Evolutionary conservation across 2,113 vertebrate genomes (phyloP).

Genomic region (Sapayoa aenigma): DNA sequence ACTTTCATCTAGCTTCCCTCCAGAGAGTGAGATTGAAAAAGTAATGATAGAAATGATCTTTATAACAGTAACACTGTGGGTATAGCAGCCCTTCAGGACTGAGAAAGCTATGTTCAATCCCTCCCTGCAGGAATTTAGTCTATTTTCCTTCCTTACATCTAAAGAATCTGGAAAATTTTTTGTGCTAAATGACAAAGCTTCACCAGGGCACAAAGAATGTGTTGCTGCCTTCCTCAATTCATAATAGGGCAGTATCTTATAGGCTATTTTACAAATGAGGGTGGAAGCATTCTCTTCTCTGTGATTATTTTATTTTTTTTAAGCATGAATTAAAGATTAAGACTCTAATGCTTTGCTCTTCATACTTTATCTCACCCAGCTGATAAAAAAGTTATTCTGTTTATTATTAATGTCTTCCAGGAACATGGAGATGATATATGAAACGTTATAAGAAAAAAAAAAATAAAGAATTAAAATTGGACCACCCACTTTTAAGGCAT

Average conservation of each 20-base stretch:
- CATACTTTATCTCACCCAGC: background rate
- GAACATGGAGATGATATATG: background rate
- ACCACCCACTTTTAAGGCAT: background rate
- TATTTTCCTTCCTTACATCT: background rate
- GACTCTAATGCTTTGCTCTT: background rate
- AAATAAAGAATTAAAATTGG: background rate
- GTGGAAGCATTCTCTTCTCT: background rate
- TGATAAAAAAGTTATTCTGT: background rate
- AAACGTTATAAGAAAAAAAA: background rate
- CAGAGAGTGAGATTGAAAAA: slow-evolving; percentile 49
- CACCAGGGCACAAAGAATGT: background rate
- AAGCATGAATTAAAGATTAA: background rate
- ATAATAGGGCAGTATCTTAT: background rate
- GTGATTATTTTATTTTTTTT: background rate
- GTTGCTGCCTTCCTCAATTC: background rate
- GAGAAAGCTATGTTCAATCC: background rate
- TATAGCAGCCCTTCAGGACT: background rate
- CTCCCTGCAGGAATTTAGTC: slow-evolving; percentile 10
- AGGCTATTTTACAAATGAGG: background rate
- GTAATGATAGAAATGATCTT: slow-evolving; percentile 33
- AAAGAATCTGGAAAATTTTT: background rate
- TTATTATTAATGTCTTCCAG: fast-evolving
- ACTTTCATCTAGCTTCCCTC: slow-evolving; percentile 45
- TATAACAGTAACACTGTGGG: background rate
- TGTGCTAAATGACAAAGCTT: background rate